Base-by-base conservation (phyloP, 2,797 vertebrate genomes). In the Anableps anableps region DNA sequence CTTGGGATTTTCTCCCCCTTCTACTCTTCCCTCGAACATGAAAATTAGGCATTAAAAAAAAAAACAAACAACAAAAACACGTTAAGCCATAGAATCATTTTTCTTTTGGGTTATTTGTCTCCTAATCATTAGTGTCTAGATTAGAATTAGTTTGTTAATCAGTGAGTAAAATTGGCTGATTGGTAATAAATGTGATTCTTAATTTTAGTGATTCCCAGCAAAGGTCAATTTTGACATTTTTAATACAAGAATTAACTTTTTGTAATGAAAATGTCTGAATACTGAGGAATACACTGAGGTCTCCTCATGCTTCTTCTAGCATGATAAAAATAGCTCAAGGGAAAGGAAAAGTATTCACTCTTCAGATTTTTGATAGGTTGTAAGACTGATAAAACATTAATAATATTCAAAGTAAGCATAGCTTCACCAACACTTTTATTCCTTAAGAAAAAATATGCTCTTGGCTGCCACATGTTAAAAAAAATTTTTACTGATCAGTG, bases 401-500 rank as follows among this genome's bases (percentile, higher is more conserved):
- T 16, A 43, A 31, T 51, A 17, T 78, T 23, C 2, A 58, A 78
- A 16, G 19, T 21, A 36, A n/a, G 48, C 9, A 16, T n/a, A 70
- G 5, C 5, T 70, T 41, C 41, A 17, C 11, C 4, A 71, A 71
- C 41, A 47, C 2, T 29, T 71, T 13, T 45, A 71, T 71, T 29
- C 13, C 13, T 43, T 29, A 10, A 43, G 3, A 62, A 74, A 86
- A 87, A 74, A 26, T 51, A 47, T 43, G 34, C 75, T 80, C 47
- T 72, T 31, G n/a, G 38, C 81, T 23, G 45, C 16, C 55, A 55
- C 80, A 78, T 80, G 80, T 68, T 58, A 73, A 71, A 34, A 62
- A 31, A 34, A 7, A 31, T 9, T 21, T 77, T 75, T 74, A 66
- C 64, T 74, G 80, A 84, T 86, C 76, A 55, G 75, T 36, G 76